Evolutionary conservation across 1,140 invertebrate genomes (phyloP).

Genomic region (Nixonia krombeini): DNA sequence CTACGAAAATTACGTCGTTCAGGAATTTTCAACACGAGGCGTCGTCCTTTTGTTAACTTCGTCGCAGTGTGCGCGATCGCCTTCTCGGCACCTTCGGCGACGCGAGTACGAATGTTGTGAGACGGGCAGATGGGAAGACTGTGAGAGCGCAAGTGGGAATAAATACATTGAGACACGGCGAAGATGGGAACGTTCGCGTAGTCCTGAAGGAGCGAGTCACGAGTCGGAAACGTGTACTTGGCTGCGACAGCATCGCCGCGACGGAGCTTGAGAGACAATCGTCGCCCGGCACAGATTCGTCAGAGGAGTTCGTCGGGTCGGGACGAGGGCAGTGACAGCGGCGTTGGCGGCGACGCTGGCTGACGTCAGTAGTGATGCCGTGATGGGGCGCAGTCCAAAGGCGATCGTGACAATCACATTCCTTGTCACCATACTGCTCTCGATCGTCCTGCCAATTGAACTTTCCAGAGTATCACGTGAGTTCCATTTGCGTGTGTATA

Average conservation of each 20-base stretch:
- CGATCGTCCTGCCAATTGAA: conserved; percentile 54
- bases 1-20: too few relatives aligned
- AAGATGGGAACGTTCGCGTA: conserved; percentile 18
- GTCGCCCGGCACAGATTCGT: too few relatives aligned
- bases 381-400: conserved; percentile 68
- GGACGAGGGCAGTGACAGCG: conserved; percentile 23
- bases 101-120: not conserved
- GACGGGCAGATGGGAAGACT: conserved; percentile 34
- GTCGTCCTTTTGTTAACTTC: too few relatives aligned
- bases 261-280: too few relatives aligned
- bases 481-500: too few relatives aligned
- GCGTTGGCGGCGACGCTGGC: conserved; percentile 41
- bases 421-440: conserved; percentile 62
- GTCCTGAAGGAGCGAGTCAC: conserved; percentile 12
- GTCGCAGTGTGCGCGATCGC: not conserved
- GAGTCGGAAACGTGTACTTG: too few relatives aligned
- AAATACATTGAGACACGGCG: conserved; percentile 1
- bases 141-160: conserved; percentile 19
- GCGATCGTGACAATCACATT: conserved; percentile 63
- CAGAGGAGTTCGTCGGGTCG: not conserved
- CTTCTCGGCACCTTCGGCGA: not conserved
- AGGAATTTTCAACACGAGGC: too few relatives aligned
- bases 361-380: conserved; percentile 66
- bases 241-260: too few relatives aligned
- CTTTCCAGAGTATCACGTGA: conserved; percentile 60